Evolutionary conservation across 2,888 invertebrate species (phyloP), one percentile per base, ranked within the genome.

Genomic region (Nowickia ferox): DNA sequence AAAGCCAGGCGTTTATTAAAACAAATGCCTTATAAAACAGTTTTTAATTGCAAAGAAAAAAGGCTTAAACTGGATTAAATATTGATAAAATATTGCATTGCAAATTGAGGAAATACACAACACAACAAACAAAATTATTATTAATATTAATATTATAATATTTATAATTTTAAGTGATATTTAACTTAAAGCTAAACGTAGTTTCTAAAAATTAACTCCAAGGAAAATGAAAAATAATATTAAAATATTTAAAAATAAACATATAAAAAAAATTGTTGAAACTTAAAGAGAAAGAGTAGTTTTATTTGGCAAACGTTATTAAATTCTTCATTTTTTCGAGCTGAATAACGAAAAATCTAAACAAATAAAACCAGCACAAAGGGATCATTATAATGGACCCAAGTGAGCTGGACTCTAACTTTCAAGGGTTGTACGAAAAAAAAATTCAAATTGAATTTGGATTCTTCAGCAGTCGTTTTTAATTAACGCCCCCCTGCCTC

Each of bases 121-220:
- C 59, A 79, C 53, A 77, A 44, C 11, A 72, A 69, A 76, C 44
- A 63, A 74, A 80, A 80, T 76, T 71, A 86, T 66, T 68, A 81
- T 55, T 53, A 74, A 19, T 71, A 76, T 53, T 76, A 81, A 72
- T 69, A 77, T 42, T 74, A 85, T 71, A 76, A 71, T 51, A 79
- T 77, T 66, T 76, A 79, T 79, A 80, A 44, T 83, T 79, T 78
- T 86, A 86, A 84, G 86, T 86, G 84, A 87, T 87, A 84, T 81
- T 84, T 84, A 87, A 87, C 84, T 81, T 87, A 87, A 87, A 81
- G 84, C 84, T 87, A 84, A 81, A 80, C 74, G 72, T 86, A 86
- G 84, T 86, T 84, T 84, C 69, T 81, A 76, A 84, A 66, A 74
- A 77, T 86, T 80, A 83, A 86, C 77, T 84, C 81, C 80, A 79